Evolutionary conservation across 2,888 invertebrate species (phyloP).

Genomic region (Trachelus troglodyta): DNA sequence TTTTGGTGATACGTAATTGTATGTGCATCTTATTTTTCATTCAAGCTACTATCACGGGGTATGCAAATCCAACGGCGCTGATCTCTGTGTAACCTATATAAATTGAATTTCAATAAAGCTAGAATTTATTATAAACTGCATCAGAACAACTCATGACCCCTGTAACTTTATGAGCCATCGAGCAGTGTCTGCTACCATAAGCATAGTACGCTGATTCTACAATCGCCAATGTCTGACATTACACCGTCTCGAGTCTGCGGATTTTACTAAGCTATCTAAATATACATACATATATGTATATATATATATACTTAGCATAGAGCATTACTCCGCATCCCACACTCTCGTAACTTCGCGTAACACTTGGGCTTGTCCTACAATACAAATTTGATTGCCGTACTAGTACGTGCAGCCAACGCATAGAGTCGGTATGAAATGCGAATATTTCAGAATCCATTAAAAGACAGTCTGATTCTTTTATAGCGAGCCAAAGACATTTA

Average conservation of each 20-base stretch:
- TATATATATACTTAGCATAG: background rate
- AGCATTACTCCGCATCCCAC: background rate
- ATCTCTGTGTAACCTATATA: constrained; percentile 17
- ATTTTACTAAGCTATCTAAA: background rate
- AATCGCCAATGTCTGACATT: constrained; percentile 28
- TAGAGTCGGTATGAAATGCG: background rate
- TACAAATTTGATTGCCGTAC: background rate
- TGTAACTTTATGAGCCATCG: constrained; percentile 33
- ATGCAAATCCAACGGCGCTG: background rate
- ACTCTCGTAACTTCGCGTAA: background rate
- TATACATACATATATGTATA: background rate
- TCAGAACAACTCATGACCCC: constrained; percentile 20
- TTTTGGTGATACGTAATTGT: background rate
- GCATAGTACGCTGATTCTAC: constrained; percentile 30
- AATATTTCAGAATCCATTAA: background rate
- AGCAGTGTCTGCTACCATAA: constrained; percentile 27
- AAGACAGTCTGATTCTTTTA: background rate
- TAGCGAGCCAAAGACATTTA: background rate
- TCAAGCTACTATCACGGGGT: background rate
- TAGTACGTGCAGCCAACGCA: background rate
- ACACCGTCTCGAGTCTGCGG: background rate
- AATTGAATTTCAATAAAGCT: constrained; percentile 34
- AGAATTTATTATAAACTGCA: constrained; percentile 29
- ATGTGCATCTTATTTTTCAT: background rate
- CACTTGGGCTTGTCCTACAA: background rate